Evolutionary conservation across 2,113 vertebrate species (phyloP).

Genomic region (Regulus satrapa): DNA sequence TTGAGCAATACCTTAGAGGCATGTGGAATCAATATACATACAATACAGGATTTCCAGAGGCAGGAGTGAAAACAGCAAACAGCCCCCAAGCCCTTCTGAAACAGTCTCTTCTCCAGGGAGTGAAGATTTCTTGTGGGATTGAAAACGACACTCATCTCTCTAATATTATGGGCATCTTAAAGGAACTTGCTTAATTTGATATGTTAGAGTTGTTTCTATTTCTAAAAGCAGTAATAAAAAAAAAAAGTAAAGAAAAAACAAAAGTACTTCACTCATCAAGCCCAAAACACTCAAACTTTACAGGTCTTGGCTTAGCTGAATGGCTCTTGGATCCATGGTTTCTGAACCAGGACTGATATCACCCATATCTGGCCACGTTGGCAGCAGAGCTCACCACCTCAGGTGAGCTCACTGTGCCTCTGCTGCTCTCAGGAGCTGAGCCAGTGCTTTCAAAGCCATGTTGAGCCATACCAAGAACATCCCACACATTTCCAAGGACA

Average conservation of each 20-base stretch:
- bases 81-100: background rate
- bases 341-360: background rate
- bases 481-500: background rate
- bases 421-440: background rate
- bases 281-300: background rate
- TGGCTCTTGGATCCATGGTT: background rate
- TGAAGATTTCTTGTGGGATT: background rate
- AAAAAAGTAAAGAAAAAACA: background rate
- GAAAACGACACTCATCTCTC: background rate
- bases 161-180: background rate
- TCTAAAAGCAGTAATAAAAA: background rate
- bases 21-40: background rate
- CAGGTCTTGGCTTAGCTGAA: background rate
- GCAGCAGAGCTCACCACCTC: background rate
- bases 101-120: background rate
- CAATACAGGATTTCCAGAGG: background rate
- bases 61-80: background rate
- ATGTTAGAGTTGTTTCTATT: background rate
- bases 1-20: background rate
- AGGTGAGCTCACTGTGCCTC: background rate
- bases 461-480: background rate
- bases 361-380: rapidly evolving
- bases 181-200: background rate
- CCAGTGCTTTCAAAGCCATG: background rate
- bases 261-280: background rate